Evolutionary conservation across 2,113 vertebrate species (phyloP), one percentile per base, ranked within the genome.

Genomic region (Ginglymostoma cirratum): DNA sequence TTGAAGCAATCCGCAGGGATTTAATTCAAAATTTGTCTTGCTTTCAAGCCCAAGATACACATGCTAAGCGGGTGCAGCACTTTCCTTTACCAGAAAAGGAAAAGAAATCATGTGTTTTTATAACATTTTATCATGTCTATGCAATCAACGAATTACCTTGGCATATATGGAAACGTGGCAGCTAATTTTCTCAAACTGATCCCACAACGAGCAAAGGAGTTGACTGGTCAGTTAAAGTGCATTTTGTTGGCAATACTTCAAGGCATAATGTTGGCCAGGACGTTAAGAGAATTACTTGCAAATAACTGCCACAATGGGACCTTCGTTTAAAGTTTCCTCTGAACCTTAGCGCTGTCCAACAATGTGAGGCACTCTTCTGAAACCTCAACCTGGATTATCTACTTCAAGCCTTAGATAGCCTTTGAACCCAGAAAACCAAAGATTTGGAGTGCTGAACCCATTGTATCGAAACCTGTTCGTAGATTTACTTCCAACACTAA

Each of bases 1-100:
- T 42, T 95, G 69, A 72, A 52, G 94, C 67, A 48, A 95, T 72
- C 42, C 42, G 52, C 42, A 34, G 69, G 17, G 69, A 52, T 17
- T 48, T 95, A 72, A 95, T 95, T 72, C 52, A 34, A 72, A 76
- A 76, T 72, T 30, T 34, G 48, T 52, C 42, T 95, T 95, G 94
- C 76, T 70, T 83, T 95, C 34, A 45, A 30, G 69, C 66, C 69
- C 42, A 45, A 95, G 42, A 48, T 48, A 72, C 48, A 48, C 69
- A 70, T 48, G 69, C 27, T 52, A 93, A 93, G 34, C 38, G 0
- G 21, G 61, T 38, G 17, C 34, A 67, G 38, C 2, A 2, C 0
- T 93, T 12, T 61, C 55, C 55, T 61, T 61, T 61, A 10, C 8
- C 89, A 93, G 15, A 30, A 90, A 93, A 67, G 30, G 34, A 66